Conservation (phyloP, 1,140 invertebrate genomes). For the Centruroides vittatus region DNA sequence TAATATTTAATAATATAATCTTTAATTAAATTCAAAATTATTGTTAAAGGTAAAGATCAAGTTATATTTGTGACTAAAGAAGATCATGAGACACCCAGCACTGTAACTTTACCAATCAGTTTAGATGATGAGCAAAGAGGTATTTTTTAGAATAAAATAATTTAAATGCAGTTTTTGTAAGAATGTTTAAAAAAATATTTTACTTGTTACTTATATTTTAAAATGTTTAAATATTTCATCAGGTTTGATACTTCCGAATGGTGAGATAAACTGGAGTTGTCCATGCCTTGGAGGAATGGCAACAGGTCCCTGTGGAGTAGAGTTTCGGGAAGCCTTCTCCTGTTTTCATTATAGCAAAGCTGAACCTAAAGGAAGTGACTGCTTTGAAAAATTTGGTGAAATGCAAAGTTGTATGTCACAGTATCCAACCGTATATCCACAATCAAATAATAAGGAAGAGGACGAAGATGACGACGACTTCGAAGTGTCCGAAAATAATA, state of each 20-base stretch:
- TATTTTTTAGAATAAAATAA: too few relatives aligned
- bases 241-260: constrained; percentile 69
- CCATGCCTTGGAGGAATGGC: constrained; percentile 92
- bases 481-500: too few relatives aligned
- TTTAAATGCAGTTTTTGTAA: too few relatives aligned
- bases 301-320: constrained; percentile 80
- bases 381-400: constrained; percentile 70
- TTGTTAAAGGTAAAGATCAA: constrained; percentile 51
- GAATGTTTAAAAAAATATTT: too few relatives aligned
- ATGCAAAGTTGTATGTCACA: constrained; percentile 88
- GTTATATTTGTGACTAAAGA: constrained; percentile 70
- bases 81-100: constrained; percentile 50
- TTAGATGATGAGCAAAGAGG: constrained; percentile 19
- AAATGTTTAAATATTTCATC: constrained; percentile 24
- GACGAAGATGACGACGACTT: constrained; percentile 5
- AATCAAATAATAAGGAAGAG: constrained; percentile 26
- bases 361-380: constrained; percentile 75
- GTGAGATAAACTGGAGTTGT: constrained; percentile 92
- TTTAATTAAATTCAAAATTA: neutral
- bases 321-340: constrained; percentile 84
- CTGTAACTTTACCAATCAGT: constrained; percentile 48
- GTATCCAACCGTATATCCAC: constrained; percentile 74
- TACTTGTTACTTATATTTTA: too few relatives aligned
- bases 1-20: too few relatives aligned
- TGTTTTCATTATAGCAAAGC: constrained; percentile 77